phyloP scores from a whole-genome alignment of 2,797 vertebrate species.

The Notolepis coatsorum region DNA sequence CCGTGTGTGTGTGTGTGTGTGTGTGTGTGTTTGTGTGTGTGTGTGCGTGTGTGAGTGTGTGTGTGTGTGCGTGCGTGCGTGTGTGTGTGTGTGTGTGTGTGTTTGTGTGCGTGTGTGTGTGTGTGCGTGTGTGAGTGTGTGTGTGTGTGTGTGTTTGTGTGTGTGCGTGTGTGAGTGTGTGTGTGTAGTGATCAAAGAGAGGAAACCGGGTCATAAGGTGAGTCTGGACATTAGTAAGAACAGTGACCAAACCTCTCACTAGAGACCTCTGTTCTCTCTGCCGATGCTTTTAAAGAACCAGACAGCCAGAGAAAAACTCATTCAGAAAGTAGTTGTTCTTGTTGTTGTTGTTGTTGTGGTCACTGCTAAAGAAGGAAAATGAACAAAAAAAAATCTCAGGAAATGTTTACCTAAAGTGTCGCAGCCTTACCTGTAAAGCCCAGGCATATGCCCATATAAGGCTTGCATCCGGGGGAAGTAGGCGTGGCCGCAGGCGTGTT shows the following conservation, averaged over 20 bases:
- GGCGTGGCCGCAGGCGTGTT: not conserved
- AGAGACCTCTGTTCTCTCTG: not conserved
- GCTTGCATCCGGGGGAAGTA: slow-evolving; percentile 48
- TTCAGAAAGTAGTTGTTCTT: no score
- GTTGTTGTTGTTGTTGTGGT: no score
- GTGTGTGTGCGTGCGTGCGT: not conserved
- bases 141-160: slow-evolving; percentile 23
- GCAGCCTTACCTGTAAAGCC: slow-evolving; percentile 29
- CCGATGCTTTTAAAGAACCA: not conserved
- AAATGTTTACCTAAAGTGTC: not conserved
- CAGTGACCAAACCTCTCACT: not conserved
- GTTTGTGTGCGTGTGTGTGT: slow-evolving; percentile 21
- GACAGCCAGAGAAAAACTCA: not conserved
- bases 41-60: slow-evolving; percentile 2
- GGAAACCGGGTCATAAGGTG: slow-evolving; percentile 12
- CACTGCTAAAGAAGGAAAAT: not conserved
- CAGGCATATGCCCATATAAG: slow-evolving; percentile 66
- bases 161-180: no score
- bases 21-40: slow-evolving; percentile 18
- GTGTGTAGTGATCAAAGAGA: slow-evolving; percentile 29
- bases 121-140: slow-evolving; percentile 22
- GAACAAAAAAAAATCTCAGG: not conserved
- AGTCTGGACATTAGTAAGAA: slow-evolving; percentile 29
- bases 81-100: slow-evolving; percentile 16
- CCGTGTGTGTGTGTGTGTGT: slow-evolving; percentile 23